phyloP scores from a whole-genome alignment of 2,888 invertebrate species.

The Brenthis daphne region DNA sequence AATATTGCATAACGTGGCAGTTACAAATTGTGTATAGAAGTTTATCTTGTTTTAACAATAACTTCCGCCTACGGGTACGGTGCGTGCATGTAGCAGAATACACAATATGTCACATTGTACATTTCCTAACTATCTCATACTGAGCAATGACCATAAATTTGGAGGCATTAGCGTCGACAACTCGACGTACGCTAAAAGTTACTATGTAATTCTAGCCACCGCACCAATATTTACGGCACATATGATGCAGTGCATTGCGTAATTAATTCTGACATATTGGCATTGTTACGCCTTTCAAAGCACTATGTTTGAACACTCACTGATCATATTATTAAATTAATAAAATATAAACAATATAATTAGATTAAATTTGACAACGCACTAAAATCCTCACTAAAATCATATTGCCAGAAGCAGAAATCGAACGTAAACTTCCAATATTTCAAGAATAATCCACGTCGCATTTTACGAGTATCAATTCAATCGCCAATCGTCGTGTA shows the following conservation, averaged over 20 bases:
- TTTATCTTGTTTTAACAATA: too few species aligned
- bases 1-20: too few species aligned
- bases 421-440: too few species aligned
- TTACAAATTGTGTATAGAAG: too few species aligned
- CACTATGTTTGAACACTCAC: not conserved
- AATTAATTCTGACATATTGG: slow-evolving; percentile 28
- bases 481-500: too few species aligned
- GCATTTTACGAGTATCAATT: too few species aligned
- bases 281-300: slow-evolving; percentile 17
- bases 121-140: slow-evolving; percentile 36
- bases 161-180: slow-evolving; percentile 34
- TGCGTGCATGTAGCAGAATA: slow-evolving; percentile 20
- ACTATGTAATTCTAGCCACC: slow-evolving; percentile 36
- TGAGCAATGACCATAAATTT: slow-evolving; percentile 37
- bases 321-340: slow-evolving; percentile 5
- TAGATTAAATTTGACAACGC: not conserved
- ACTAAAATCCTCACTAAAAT: too few species aligned
- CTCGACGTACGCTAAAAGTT: slow-evolving; percentile 37
- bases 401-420: too few species aligned
- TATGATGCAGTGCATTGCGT: slow-evolving; percentile 30
- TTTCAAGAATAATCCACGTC: too few species aligned
- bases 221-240: slow-evolving; percentile 31
- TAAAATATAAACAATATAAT: not conserved
- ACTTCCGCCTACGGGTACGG: not conserved
- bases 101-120: slow-evolving; percentile 31